Evolutionary conservation across 1,140 invertebrate genomes (phyloP), one percentile per base, ranked within the genome.

Genomic region (Caerostris extrusa): DNA sequence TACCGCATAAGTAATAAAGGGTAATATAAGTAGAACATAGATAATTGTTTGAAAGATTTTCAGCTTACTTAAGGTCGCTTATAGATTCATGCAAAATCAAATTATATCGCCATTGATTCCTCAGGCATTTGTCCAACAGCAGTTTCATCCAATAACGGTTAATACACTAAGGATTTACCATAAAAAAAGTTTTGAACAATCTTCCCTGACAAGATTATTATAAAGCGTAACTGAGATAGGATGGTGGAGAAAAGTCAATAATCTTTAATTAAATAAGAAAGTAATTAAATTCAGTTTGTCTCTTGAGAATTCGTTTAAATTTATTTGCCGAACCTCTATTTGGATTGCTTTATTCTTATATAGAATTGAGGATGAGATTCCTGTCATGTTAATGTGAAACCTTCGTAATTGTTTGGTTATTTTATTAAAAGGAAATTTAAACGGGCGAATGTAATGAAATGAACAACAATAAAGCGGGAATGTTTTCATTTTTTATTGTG

Each of bases 271-370:
- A 77, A 77, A 77, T 53, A 19, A 77, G 71, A 77, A 77, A 19
- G 71, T 77, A 77, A 77, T 77, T 77, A 77, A 77, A 77, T 77
- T 77, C n/a, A 34, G 71, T 77, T 77, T 77, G 71, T 53, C 71
- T 77, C 8, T 34, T n/a, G 50, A 64, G 61, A 64, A 64, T 64
- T 14, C 61, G 12, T 64, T 64, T 14, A 64, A 17, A 64, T 64
- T 64, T 64, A 64, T 64, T 64, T 64, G 58, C 10, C 10, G 61
- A 64, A 8, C 61, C 12, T 64, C 61, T 64, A 64, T 64, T 64
- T 5, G 61, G 61, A 17, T 14, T 14, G 5, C 17, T 64, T 64
- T 64, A 64, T 64, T 64, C 10, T 64, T 64, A 17, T 4, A 12
- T 64, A 17, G 17, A 64, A 14, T 5, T 8, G 61, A 64, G 17